Evolutionary conservation across 2,888 invertebrate species (phyloP).

Genomic region (Pheosia gnoma): DNA sequence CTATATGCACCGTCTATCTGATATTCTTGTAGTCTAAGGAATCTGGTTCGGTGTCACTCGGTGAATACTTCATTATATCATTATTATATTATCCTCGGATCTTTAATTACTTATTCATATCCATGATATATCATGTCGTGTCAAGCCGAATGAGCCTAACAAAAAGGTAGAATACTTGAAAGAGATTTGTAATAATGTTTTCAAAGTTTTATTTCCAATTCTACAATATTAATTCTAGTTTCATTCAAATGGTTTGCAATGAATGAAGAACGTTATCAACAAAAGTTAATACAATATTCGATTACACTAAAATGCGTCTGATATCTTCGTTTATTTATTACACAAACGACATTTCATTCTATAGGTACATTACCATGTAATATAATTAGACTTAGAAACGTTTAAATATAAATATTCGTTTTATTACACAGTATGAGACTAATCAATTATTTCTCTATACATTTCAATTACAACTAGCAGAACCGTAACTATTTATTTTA

Average conservation of each 20-base stretch:
- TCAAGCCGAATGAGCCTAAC: neutral
- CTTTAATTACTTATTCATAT: neutral
- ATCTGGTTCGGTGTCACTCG: neutral
- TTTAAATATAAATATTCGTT: slow-evolving; percentile 58
- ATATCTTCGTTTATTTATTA: slow-evolving; percentile 49
- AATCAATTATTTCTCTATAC: slow-evolving; percentile 36
- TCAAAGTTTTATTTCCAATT: slow-evolving; percentile 74
- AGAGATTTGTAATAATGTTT: slow-evolving; percentile 44
- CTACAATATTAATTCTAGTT: slow-evolving; percentile 72
- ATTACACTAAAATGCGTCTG: slow-evolving; percentile 52
- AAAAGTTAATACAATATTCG: slow-evolving; percentile 56
- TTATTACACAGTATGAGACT: slow-evolving; percentile 31
- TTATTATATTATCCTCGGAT: neutral
- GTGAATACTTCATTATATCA: neutral
- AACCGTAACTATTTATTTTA: slow-evolving; percentile 39
- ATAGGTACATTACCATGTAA: slow-evolving; percentile 43
- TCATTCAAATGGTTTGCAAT: slow-evolving; percentile 62
- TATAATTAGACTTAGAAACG: slow-evolving; percentile 39
- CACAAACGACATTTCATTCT: slow-evolving; percentile 43
- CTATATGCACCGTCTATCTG: no score
- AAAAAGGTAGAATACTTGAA: slow-evolving; percentile 16
- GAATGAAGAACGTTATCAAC: slow-evolving; percentile 62
- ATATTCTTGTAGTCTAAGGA: neutral
- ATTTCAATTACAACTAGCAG: slow-evolving; percentile 34
- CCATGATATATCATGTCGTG: neutral